A percentile compares a stretch with the other conserved stretches of the same genome.
These are phyloP conservation scores for Pseudolaguvia tuberculata DNA, from an alignment of 2,113 vertebrate species.

Conservation along the genomic window DNA sequence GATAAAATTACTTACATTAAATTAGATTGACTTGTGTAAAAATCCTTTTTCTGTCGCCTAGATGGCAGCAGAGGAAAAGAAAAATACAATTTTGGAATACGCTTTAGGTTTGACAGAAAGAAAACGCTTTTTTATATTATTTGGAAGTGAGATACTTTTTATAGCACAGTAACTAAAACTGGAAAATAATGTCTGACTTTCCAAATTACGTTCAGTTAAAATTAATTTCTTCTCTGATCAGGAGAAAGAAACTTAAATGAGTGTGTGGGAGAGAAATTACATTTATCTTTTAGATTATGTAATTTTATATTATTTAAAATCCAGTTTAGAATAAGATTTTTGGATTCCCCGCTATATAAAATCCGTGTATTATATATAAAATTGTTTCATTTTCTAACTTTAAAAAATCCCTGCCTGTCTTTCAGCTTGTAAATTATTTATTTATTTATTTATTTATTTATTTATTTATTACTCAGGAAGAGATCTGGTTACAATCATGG, in stretches of 20 bases:
- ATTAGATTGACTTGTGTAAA: background rate
- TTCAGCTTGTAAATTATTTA: too few relatives aligned
- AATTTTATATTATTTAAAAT: background rate
- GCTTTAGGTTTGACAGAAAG: background rate
- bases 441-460: too few relatives aligned
- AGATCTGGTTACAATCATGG: background rate
- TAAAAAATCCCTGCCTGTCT: background rate
- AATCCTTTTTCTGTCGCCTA: background rate
- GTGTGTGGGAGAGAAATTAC: background rate
- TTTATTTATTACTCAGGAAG: constrained; percentile 9
- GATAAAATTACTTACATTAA: background rate
- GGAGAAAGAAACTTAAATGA: background rate
- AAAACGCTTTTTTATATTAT: background rate
- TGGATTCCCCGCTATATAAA: background rate
- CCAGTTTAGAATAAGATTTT: background rate
- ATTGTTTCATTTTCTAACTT: too few relatives aligned
- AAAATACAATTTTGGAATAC: background rate
- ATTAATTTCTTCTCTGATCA: background rate
- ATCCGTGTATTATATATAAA: too few relatives aligned
- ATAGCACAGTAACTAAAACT: background rate
- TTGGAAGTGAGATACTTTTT: background rate
- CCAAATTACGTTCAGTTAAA: background rate
- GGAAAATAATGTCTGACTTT: background rate
- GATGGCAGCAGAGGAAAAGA: background rate
- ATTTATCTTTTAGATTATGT: background rate